Evolutionary conservation across 2,888 invertebrate species (phyloP).

Genomic region (Lasioglossum zephyrum): DNA sequence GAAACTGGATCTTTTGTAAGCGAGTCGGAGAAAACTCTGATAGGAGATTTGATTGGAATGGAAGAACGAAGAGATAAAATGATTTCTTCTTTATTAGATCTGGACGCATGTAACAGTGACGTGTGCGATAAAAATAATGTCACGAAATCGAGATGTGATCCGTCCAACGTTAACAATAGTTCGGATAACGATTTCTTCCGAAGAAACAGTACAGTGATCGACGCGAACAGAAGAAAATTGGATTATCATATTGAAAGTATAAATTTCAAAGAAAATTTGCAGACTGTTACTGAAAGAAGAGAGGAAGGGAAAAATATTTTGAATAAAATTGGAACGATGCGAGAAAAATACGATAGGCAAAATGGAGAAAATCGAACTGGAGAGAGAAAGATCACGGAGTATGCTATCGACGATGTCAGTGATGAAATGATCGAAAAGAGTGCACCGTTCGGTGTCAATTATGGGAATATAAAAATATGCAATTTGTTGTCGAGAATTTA

Average conservation of each 20-base stretch:
- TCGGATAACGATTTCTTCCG: neutral
- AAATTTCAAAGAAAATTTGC: neutral
- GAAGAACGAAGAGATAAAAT: neutral
- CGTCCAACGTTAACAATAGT: neutral
- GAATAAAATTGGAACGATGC: neutral
- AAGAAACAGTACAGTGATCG: neutral
- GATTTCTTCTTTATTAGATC: neutral
- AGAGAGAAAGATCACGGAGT: neutral
- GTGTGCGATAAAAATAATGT: neutral
- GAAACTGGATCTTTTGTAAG: neutral
- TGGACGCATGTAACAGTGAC: rapidly evolving
- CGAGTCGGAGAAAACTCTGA: neutral
- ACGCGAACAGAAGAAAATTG: neutral
- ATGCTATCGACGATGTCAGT: neutral
- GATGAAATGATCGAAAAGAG: neutral
- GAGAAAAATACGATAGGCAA: neutral
- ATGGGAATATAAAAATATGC: conserved; percentile 23
- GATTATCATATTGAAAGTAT: neutral
- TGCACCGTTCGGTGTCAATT: neutral
- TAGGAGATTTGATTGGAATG: neutral
- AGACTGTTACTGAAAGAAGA: neutral
- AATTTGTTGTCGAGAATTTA: conserved; percentile 33
- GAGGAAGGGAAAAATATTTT: neutral
- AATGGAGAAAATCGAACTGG: neutral
- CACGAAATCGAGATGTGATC: neutral